Evolutionary conservation across 2,113 vertebrate species (phyloP).

Genomic region (Varanus salvator): DNA sequence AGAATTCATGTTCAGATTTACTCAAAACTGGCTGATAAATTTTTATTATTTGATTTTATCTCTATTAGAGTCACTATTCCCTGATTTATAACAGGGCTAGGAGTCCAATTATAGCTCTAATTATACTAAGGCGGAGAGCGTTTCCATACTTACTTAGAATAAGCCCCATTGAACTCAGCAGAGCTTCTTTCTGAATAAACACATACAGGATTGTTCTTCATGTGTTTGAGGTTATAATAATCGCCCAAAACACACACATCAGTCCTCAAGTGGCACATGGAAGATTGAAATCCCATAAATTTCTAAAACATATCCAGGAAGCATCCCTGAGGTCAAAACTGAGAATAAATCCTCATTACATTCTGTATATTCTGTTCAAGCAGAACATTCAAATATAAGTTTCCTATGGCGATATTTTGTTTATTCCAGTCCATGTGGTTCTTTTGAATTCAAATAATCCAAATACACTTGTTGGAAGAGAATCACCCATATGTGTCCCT

Average conservation of each 20-base stretch:
- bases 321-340: slow-evolving; percentile 11
- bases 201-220: neutral
- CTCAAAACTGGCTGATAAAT: neutral
- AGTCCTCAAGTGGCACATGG: neutral
- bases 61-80: neutral
- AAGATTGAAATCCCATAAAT: neutral
- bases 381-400: slow-evolving; percentile 8
- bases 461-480: slow-evolving; percentile 43
- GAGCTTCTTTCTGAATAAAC: neutral
- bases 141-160: neutral
- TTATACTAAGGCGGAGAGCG: no score
- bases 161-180: neutral
- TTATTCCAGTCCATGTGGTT: slow-evolving; percentile 9
- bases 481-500: slow-evolving; percentile 3
- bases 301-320: slow-evolving; percentile 11
- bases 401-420: neutral
- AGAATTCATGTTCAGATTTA: neutral
- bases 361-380: neutral
- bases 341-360: slow-evolving; percentile 1
- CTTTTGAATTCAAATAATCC: slow-evolving; percentile 21
- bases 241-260: neutral
- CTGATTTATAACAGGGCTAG: neutral
- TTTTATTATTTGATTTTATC: neutral
- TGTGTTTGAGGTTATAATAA: neutral
- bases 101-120: neutral